phyloP scores from a whole-genome alignment of 2,888 invertebrate species.

The Tiliacea citrago region DNA sequence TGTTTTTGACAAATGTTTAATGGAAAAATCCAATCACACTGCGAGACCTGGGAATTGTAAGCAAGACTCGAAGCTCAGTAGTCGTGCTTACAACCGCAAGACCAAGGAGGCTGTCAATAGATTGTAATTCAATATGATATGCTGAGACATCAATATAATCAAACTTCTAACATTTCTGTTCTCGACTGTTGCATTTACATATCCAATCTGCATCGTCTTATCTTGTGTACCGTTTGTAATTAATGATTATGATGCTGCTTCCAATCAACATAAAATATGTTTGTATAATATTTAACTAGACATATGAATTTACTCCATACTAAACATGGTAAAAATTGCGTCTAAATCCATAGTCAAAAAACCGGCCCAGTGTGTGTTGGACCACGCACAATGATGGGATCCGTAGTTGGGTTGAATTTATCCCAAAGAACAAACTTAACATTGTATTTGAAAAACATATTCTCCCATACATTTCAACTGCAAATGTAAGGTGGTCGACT shows the following conservation, averaged over 20 bases:
- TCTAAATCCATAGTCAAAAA: too few species aligned
- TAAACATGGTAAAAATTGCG: too few species aligned
- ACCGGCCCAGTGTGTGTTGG: too few species aligned
- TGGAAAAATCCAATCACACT: neutral
- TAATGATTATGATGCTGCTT: neutral
- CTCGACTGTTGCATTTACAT: conserved; percentile 12
- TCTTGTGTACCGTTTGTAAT: conserved; percentile 23
- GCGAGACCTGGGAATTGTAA: neutral
- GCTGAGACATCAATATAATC: conserved; percentile 1
- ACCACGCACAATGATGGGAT: too few species aligned
- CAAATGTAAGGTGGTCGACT: too few species aligned
- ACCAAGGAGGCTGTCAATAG: neutral
- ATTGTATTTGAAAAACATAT: too few species aligned
- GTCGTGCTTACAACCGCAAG: neutral
- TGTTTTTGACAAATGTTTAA: neutral
- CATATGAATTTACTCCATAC: neutral
- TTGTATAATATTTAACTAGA: neutral
- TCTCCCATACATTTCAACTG: too few species aligned
- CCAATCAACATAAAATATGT: neutral
- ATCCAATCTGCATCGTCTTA: conserved; percentile 27
- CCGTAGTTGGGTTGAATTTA: too few species aligned
- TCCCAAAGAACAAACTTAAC: too few species aligned
- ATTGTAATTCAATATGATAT: conserved; percentile 11
- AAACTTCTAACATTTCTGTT: conserved; percentile 14
- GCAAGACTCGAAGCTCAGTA: too few species aligned